Base-by-base conservation (phyloP, 2,113 vertebrate genomes). In the Entosphenus tridentatus region DNA sequence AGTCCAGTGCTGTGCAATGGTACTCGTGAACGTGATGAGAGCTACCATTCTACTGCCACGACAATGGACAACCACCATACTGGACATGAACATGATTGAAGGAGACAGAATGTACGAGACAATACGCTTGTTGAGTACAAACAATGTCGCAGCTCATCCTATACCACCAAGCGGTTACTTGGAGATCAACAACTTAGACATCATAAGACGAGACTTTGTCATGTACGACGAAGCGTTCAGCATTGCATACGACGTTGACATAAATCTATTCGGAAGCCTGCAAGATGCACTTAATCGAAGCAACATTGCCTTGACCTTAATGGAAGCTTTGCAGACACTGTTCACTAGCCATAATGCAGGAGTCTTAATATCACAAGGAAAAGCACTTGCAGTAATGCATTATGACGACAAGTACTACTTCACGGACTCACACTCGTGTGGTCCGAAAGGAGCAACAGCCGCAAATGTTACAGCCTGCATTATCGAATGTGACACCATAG, bases 341-440 rank as follows among this genome's bases (percentile, higher is more conserved):
- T 65, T 65, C 59, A 17, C 14, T 8, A 8, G 17, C 17, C 59
- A 65, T 65, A 14, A 14, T 65, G 59, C 9, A 17, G 59, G 14
- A 65, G 14, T 3, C 17, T 65, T 14, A 65, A 65, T 65, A 14
- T 14, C 59, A n/a, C 17, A n/a, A n/a, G 59, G 59, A 14, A 65
- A 65, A 65, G 14, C 14, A 14, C 17, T n/a, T 65, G 59, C 6
- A 9, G 59, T 65, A n/a, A 65, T 65, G 59, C 14, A 65, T 17
- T 65, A n/a, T 65, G 59, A 65, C 14, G 59, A 65, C 14, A 65
- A 65, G 59, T 5, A n/a, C 59, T 9, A 65, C 59, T 65, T 65
- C 17, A 17, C 59, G 14, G 59, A 65, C 17, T 65, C 59, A 14
- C 59, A 65, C 59, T 65, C 59, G 14, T 65, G 59, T 65, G 59